Conservation (phyloP, 2,888 invertebrate species). For the Cephus sareptanus region DNA sequence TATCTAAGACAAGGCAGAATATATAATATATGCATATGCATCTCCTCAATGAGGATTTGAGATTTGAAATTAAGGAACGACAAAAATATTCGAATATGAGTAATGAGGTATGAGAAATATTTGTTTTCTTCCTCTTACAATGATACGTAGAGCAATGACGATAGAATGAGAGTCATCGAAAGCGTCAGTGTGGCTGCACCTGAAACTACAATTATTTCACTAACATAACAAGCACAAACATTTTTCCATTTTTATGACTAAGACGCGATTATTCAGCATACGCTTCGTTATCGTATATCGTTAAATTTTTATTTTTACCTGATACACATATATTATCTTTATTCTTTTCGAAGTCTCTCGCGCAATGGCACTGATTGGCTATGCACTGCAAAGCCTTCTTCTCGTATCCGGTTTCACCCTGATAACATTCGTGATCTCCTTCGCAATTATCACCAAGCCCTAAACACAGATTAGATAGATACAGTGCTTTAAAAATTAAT, state of each 20-base stretch:
- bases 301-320: conserved; percentile 5
- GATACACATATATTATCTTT: conserved; percentile 13
- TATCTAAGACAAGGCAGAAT: background rate
- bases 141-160: background rate
- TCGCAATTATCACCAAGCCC: conserved; percentile 37
- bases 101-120: background rate
- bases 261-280: background rate
- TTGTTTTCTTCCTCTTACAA: background rate
- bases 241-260: background rate
- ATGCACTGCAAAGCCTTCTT: conserved; percentile 28
- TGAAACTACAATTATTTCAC: background rate
- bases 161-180: background rate
- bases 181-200: background rate
- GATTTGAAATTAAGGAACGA: background rate
- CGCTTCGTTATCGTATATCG: background rate
- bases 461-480: conserved; percentile 12
- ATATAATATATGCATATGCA: background rate
- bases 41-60: background rate
- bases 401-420: conserved; percentile 19
- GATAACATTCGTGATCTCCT: conserved; percentile 39
- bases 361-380: conserved; percentile 35
- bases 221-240: background rate
- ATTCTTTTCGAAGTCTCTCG: conserved; percentile 21
- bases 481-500: background rate
- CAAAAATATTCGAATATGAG: background rate